A percentile compares a stretch with the other conserved stretches of the same genome.
These are phyloP conservation scores for Sphaerophoria rueppellii DNA, from an alignment of 2,888 invertebrate species.

Conservation along the genomic window DNA sequence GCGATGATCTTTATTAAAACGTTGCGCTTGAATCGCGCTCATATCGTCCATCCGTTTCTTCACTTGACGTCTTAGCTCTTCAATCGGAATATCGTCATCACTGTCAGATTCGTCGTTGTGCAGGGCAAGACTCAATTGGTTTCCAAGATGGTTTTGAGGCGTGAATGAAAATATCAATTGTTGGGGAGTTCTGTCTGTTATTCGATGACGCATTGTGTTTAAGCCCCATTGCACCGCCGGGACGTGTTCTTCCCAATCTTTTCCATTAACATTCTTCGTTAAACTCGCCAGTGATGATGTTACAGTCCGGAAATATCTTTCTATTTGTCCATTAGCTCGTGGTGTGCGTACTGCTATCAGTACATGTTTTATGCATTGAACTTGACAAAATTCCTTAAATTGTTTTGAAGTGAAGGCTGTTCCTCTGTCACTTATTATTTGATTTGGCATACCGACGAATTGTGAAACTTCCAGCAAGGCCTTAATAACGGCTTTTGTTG, in stretches of 20 bases:
- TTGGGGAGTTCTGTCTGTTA: not conserved
- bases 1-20: not conserved
- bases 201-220: slow-evolving; percentile 29
- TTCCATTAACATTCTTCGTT: slow-evolving; percentile 37
- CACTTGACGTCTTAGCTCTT: not conserved
- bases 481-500: slow-evolving; percentile 39
- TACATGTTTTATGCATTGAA: slow-evolving; percentile 52
- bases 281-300: slow-evolving; percentile 35
- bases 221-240: slow-evolving; percentile 57
- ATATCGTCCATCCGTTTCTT: not conserved
- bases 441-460: slow-evolving; percentile 46
- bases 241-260: slow-evolving; percentile 64
- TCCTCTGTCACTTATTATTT: slow-evolving; percentile 55
- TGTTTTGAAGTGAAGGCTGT: slow-evolving; percentile 53
- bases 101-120: not conserved
- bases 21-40: not conserved
- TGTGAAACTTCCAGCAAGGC: slow-evolving; percentile 34
- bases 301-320: slow-evolving; percentile 52
- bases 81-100: not conserved
- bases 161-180: not conserved
- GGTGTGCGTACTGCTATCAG: slow-evolving; percentile 60
- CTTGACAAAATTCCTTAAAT: slow-evolving; percentile 38
- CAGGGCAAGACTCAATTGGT: not conserved
- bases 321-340: slow-evolving; percentile 59
- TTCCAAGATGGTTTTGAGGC: not conserved